These are phyloP conservation scores for Euzetes globulus DNA, from an alignment of 2,888 invertebrate genomes.

Conservation along the genomic window DNA sequence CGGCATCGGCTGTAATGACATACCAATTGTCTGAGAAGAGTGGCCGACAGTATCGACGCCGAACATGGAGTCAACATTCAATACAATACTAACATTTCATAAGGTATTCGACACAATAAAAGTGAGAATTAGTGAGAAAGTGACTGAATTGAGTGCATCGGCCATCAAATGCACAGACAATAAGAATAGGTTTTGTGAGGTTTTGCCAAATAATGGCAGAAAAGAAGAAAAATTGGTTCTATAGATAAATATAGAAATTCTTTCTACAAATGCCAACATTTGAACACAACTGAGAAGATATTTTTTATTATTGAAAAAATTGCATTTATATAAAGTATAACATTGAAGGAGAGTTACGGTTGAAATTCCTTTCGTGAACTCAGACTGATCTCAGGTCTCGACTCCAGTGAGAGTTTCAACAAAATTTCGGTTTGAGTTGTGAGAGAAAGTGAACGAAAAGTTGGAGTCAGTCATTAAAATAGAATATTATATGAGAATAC, in stretches of 20 bases:
- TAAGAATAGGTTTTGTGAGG: background rate
- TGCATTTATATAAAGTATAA: too few species aligned
- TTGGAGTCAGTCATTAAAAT: slow-evolving; percentile 6
- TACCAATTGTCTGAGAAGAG: background rate
- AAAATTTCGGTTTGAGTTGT: background rate
- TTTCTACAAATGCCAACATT: background rate
- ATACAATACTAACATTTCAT: slow-evolving; percentile 20
- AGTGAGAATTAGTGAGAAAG: slow-evolving; percentile 8
- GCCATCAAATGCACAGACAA: slow-evolving; percentile 2
- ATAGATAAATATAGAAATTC: background rate
- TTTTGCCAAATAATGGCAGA: background rate
- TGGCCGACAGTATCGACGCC: slow-evolving; percentile 4
- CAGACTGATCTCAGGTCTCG: background rate
- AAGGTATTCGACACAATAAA: slow-evolving; percentile 1
- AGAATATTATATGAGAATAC: background rate
- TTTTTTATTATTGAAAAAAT: background rate
- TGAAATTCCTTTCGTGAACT: background rate
- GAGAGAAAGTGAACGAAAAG: background rate
- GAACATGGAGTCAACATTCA: background rate
- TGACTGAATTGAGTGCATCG: slow-evolving; percentile 18
- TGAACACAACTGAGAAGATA: background rate
- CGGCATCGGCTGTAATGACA: slow-evolving; percentile 13
- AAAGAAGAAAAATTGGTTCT: slow-evolving; percentile 9
- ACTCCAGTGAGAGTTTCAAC: background rate
- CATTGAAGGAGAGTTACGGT: background rate